A percentile compares a stretch with the other conserved stretches of the same genome.
Evolutionary conservation across 35 echinoderm and acorn worm genomes (phyloP).

Genomic region (Stichopus chloronotus): DNA sequence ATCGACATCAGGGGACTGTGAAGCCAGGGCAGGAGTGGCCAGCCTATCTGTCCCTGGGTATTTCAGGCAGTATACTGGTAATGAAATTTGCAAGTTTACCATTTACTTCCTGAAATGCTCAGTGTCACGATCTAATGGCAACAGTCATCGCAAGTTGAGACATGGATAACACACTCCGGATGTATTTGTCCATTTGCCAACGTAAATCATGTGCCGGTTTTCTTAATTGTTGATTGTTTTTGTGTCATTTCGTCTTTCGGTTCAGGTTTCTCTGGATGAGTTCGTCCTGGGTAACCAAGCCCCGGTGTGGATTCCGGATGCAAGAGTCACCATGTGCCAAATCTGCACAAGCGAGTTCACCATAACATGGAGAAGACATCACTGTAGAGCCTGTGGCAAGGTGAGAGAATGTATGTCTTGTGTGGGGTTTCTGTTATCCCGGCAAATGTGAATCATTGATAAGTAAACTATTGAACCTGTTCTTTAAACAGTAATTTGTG

Average conservation of each 20-base stretch:
- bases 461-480: background rate
- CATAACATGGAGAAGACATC: constrained; percentile 93
- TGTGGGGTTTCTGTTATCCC: background rate
- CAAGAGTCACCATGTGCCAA: constrained; percentile 93
- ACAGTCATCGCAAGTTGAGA: background rate
- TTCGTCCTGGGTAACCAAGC: constrained; percentile 77
- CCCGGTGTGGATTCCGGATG: constrained; percentile 95
- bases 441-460: background rate
- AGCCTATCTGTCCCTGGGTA: constrained; percentile 37
- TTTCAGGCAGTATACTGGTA: constrained; percentile 99
- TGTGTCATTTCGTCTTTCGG: constrained; percentile 16
- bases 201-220: too few relatives aligned
- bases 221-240: background rate
- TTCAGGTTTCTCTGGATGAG: background rate
- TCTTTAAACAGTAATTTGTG: background rate
- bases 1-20: background rate
- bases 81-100: constrained; percentile 78
- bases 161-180: background rate
- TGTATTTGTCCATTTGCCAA: too few relatives aligned
- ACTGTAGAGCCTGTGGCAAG: constrained; percentile 96
- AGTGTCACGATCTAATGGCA: background rate
- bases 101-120: constrained; percentile 81
- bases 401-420: constrained; percentile 12
- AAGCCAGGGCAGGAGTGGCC: background rate
- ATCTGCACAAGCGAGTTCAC: constrained; percentile 96